A percentile compares a stretch with the other conserved stretches of the same genome.
Conservation (phyloP, 2,797 vertebrate species). For the Geotrypetes seraphini region DNA sequence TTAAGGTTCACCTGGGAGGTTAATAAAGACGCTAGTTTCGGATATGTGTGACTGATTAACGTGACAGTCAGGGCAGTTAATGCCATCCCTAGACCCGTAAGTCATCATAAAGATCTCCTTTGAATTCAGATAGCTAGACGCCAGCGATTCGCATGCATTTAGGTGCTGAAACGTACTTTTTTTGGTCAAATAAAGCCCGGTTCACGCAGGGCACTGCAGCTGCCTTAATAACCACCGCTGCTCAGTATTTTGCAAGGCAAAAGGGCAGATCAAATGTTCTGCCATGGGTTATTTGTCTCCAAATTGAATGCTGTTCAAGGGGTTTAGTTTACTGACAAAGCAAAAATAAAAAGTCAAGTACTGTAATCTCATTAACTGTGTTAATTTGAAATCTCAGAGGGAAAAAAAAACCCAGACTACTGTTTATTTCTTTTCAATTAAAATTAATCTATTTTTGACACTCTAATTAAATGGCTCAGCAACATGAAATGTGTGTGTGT, state of each 20-base stretch:
- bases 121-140: conserved; percentile 11
- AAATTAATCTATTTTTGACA: conserved; percentile 49
- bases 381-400: conserved; percentile 42
- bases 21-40: background rate
- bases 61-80: conserved; percentile 1
- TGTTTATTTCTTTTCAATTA: conserved; percentile 47
- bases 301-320: conserved; percentile 18
- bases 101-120: conserved; percentile 15
- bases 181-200: conserved; percentile 23
- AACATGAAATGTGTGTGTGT: conserved; percentile 16
- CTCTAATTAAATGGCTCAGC: conserved; percentile 48
- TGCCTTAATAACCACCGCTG: conserved; percentile 33
- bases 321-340: conserved; percentile 48
- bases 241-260: conserved; percentile 23
- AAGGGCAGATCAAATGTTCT: conserved; percentile 32
- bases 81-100: conserved; percentile 10
- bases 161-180: conserved; percentile 36
- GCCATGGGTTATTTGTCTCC: conserved; percentile 36
- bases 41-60: conserved; percentile 1
- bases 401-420: conserved; percentile 29
- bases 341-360: conserved; percentile 48
- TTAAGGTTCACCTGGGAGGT: conserved; percentile 8
- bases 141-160: conserved; percentile 19
- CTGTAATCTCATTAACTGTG: conserved; percentile 47
- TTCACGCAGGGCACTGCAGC: conserved; percentile 27